Percentiles rank a stretch among this genome's conserved stretches.
Conservation (phyloP, 2,113 vertebrate species). For the Mugil cephalus region DNA sequence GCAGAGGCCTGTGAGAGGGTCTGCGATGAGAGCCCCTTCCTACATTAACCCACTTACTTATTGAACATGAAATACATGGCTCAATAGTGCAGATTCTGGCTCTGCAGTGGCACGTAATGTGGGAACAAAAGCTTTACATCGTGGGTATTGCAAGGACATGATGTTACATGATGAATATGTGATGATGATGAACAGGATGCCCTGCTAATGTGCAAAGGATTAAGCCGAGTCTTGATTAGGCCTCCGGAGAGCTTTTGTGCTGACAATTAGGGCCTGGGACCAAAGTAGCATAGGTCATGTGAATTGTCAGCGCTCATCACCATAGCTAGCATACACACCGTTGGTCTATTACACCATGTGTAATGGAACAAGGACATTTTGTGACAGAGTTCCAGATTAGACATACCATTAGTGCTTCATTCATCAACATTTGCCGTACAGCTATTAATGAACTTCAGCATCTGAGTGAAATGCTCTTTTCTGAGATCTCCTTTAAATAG, state of each 20-base stretch:
- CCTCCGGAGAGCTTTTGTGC: constrained; percentile 69
- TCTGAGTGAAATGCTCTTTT: constrained; percentile 7
- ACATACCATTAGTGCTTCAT: constrained; percentile 33
- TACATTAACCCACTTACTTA: constrained; percentile 33
- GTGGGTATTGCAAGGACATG: neutral
- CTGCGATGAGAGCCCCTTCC: constrained; percentile 17
- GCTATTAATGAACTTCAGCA: constrained; percentile 33
- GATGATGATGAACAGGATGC: constrained; percentile 47
- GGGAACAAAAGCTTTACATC: constrained; percentile 42
- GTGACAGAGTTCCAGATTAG: constrained; percentile 56
- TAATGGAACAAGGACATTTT: no score
- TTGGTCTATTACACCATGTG: constrained; percentile 63
- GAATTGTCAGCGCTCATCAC: constrained; percentile 72
- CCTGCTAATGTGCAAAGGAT: constrained; percentile 59
- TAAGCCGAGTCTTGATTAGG: constrained; percentile 45
- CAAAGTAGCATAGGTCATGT: constrained; percentile 66
- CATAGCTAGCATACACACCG: constrained; percentile 35
- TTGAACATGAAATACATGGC: constrained; percentile 9
- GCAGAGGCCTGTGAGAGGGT: constrained; percentile 27
- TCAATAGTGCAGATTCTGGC: constrained; percentile 6
- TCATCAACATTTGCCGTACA: constrained; percentile 9
- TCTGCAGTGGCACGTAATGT: constrained; percentile 20
- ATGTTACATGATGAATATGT: constrained; percentile 29
- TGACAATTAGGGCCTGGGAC: constrained; percentile 16
- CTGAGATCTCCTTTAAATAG: constrained; percentile 27